Evolutionary conservation across 2,888 invertebrate species (phyloP).

Genomic region (Antheraea assamensis): DNA sequence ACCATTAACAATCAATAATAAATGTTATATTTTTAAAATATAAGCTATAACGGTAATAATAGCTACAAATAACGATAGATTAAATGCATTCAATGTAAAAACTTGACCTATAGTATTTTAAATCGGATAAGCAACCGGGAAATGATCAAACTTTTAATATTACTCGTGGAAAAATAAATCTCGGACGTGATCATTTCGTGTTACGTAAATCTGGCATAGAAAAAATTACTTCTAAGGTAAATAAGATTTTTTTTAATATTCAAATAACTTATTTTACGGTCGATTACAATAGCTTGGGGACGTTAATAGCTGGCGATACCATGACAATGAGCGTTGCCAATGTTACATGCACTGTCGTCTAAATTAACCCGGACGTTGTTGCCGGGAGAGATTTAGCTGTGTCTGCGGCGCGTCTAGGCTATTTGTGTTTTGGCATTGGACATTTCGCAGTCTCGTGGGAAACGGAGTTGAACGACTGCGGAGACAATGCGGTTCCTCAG

Average conservation of each 20-base stretch:
- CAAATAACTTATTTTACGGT: neutral
- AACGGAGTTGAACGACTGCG: slow-evolving; percentile 81
- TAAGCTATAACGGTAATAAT: neutral
- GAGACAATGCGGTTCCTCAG: slow-evolving; percentile 75
- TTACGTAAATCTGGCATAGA: too few species aligned
- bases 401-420: slow-evolving; percentile 80
- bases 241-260: neutral
- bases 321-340: slow-evolving; percentile 47
- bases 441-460: slow-evolving; percentile 78
- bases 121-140: neutral
- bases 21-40: neutral
- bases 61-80: neutral
- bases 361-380: slow-evolving; percentile 58
- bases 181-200: too few species aligned
- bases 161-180: neutral
- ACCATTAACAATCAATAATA: too few species aligned
- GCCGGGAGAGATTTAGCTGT: slow-evolving; percentile 74
- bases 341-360: slow-evolving; percentile 50
- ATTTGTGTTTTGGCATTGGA: slow-evolving; percentile 79
- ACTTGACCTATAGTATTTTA: neutral
- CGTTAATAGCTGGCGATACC: slow-evolving; percentile 33
- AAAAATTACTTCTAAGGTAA: neutral
- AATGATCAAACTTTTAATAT: neutral
- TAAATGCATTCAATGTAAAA: neutral
- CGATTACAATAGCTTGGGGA: slow-evolving; percentile 11